phyloP scores from a whole-genome alignment of 2,113 vertebrate genomes.

The Hippocampus guttulatus region DNA sequence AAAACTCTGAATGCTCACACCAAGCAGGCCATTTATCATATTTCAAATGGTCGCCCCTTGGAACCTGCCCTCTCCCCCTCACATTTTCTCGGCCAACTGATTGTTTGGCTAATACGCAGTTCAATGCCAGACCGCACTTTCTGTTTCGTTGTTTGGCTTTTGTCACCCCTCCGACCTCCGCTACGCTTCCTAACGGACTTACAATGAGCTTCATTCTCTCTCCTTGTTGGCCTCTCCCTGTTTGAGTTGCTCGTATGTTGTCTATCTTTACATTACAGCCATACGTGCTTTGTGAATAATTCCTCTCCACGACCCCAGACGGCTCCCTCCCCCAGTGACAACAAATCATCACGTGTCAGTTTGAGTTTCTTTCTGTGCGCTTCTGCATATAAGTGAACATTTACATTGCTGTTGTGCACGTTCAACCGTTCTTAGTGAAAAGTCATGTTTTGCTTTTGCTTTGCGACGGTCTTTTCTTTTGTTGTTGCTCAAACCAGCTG shows the following conservation, averaged over 20 bases:
- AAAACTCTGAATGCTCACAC: slow-evolving; percentile 53
- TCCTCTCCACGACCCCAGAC: slow-evolving; percentile 46
- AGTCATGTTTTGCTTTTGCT: neutral
- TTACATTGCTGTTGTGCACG: neutral
- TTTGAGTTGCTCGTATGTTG: slow-evolving; percentile 51
- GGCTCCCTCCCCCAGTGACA: slow-evolving; percentile 23
- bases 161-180: slow-evolving; percentile 8
- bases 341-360: slow-evolving; percentile 24
- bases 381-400: neutral
- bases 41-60: slow-evolving; percentile 45
- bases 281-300: slow-evolving; percentile 63
- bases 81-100: slow-evolving; percentile 17
- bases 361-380: slow-evolving; percentile 19
- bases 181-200: slow-evolving; percentile 29
- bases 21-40: slow-evolving; percentile 66
- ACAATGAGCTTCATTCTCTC: slow-evolving; percentile 64
- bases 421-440: neutral
- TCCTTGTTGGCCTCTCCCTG: slow-evolving; percentile 58
- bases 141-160: slow-evolving; percentile 41
- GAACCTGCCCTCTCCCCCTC: slow-evolving; percentile 14
- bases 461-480: neutral
- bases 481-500: neutral
- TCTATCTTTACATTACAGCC: slow-evolving; percentile 64
- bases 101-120: slow-evolving; percentile 34
- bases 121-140: slow-evolving; percentile 43